Base-by-base conservation (phyloP, 2,888 invertebrate genomes). In the Scelioninae gen. 2 region DNA sequence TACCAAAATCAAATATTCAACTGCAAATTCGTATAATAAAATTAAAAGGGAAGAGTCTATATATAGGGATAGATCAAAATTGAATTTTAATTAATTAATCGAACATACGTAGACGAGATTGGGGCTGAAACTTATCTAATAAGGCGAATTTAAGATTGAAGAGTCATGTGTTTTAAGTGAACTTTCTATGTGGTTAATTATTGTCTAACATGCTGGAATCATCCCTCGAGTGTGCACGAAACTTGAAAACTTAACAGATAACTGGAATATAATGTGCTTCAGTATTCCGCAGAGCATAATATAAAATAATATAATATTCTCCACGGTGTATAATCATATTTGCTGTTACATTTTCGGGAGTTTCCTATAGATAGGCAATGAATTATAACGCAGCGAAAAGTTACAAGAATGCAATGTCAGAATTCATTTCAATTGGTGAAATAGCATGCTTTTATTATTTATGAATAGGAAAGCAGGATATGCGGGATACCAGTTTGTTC, bases 141-240 rank as follows among this genome's bases (percentile, higher is more conserved):
- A 71, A 71, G 57, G 57, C 13, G 48, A 43, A 60, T 57, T 46
- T 63, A 70, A 63, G 53, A 46, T 18, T 46, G 53, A 64, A 45
- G 46, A 58, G 60, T 60, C 68, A 33, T 25, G 60, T 31, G 33
- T 63, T 70, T 70, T 70, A 57, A 69, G 11, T 63, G 15, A 70
- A 70, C 70, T 63, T 63, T 28, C 46, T 53, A 43, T 41, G 50
- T 19, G 61, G 48, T 70, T 63, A 70, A 70, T 70, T 70, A 70
- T 70, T 63, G 57, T 60, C 52, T 61, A 69, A 61, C 69, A 69
- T 53, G 68, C 68, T 53, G 60, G 60, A 52, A 58, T 68, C 50
- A 37, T 41, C 58, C 43, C 50, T 41, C 13, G 41, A 19, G 50
- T 25, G 43, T 43, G 41, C 67, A 41, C 57, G 25, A 5, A 55